Evolutionary conservation across 2,797 vertebrate species (phyloP), one percentile per base, ranked within the genome.

Genomic region (Phyllotis vaccarum): DNA sequence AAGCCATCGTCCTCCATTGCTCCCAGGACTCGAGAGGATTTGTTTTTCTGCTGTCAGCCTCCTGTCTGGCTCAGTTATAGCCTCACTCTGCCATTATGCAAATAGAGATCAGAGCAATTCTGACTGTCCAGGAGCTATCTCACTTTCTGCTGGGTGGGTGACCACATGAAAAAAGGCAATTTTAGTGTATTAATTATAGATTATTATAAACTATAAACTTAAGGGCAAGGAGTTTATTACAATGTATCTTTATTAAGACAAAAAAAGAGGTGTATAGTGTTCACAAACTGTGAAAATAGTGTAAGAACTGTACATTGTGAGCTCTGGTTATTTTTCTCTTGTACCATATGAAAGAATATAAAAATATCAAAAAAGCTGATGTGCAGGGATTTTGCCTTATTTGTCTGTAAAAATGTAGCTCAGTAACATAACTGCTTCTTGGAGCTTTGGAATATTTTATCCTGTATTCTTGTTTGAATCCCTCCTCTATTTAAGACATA

Each of bases 231-330:
- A 99, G 97, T 98, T 99, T 99, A 99, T 99, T 98, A 98, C 98
- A 98, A 97, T 99, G 98, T 99, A 98, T 99, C 98, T 99, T 99
- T 99, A 98, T 99, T 94, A 82, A 98, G 98, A 95, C 97, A 98
- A 98, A 98, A 98, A 98, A 98, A 98, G 98, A 98, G 97, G 97
- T 99, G 98, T 99, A 98, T 99, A 99, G 99, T 99, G 99, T 99
- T 99, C 98, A 99, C 98, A 98, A 98, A 97, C 99, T 99, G 98
- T 99, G 99, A 99, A 99, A 99, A 99, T 98, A 98, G 98, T 98
- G 98, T 98, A 98, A 98, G 98, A 98, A 98, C 97, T 99, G 98
- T 98, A 98, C 97, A 98, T 99, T 99, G 99, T 99, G 99, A 98
- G 98, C 98, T 98, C 98, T 98, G 98, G 97, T 98, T 98, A 95